Evolutionary conservation across 64 coral and sea anemone species (phyloP), one percentile per base, ranked within the genome.

Genomic region (Hydrozoanthus tunicans): DNA sequence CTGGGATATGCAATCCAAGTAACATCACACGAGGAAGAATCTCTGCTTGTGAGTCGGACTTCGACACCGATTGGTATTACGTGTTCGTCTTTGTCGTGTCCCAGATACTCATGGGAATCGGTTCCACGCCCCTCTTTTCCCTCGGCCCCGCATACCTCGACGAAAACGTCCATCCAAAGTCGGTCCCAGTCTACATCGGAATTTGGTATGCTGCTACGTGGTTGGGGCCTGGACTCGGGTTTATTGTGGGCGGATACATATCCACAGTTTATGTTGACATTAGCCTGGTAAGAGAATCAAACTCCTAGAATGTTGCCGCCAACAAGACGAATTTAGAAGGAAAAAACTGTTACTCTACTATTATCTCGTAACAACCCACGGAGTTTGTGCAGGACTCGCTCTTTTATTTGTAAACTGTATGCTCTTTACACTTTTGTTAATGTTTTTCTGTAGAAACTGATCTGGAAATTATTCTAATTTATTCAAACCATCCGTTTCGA

Each of bases 111-210:
- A 98, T 98, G 73, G 95, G 95, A 12, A 90, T 90, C 5, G 95
- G 95, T 3, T 91, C 93, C 11, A 82, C 92, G 7, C 93, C 95
- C 58, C 62, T 98, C 25, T 98, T 90, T 70, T 92, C 90, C 2
- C 90, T 98, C 13, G 95, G 77, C 17, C 95, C 95, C 8, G 93
- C 93, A 0, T 98, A 94, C n/a, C 91, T 98, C 54, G 95, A 98
- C 58, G 95, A 98, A 85, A 98, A 98, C 79, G 57, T 94, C 3
- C 85, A 94, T 14, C 95, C 95, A 57, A 90, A 90, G 73, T 85
- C 73, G 25, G 73, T 77, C 25, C 73, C 73, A 77, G 73, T 77
- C 73, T 77, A 77, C 43, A 77, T 77, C 7, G 60, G 68, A 12
- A 9, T 92, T 3, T 98, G 86, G 70, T 98, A 82, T 11, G 84